Conservation (phyloP, 2,888 invertebrate species). For the Cremastinae sp. region DNA sequence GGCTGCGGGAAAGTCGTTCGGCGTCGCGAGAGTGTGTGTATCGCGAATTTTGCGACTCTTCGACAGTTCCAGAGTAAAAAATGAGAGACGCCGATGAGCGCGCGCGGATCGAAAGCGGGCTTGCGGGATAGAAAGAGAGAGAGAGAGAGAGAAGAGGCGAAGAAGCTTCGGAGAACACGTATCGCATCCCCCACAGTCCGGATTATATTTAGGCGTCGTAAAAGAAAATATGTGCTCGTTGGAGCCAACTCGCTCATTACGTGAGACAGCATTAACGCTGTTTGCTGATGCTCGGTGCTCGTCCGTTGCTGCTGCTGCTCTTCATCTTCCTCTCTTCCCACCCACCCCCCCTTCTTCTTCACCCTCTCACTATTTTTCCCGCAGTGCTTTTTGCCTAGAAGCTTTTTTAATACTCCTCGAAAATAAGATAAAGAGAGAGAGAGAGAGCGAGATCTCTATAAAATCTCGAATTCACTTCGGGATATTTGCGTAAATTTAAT, state of each 20-base stretch:
- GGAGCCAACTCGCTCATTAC: conserved; percentile 80
- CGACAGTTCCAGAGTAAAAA: conserved; percentile 34
- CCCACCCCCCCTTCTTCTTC: conserved; percentile 36
- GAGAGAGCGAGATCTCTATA: background rate
- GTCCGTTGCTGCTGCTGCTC: background rate
- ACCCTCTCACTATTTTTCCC: conserved; percentile 7
- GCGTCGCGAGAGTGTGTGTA: background rate
- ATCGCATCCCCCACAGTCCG: conserved; percentile 70
- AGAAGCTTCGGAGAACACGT: conserved; percentile 44
- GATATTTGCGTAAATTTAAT: no score
- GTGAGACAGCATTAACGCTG: conserved; percentile 78
- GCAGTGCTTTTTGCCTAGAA: conserved; percentile 31
- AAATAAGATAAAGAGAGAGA: background rate
- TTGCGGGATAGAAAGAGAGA: conserved; percentile 1
- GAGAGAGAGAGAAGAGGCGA: conserved; percentile 4
- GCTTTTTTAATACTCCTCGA: background rate
- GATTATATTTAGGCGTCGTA: conserved; percentile 80
- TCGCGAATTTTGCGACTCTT: conserved; percentile 29
- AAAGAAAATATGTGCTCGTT: conserved; percentile 79
- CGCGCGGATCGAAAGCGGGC: background rate
- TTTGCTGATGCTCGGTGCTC: conserved; percentile 45
- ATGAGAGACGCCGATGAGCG: background rate
- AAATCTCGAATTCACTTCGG: no score
- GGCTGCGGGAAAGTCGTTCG: background rate
- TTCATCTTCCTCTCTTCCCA: conserved; percentile 28